Percentiles rank a stretch among this genome's conserved stretches.
Conservation (phyloP, 2,888 invertebrate genomes). For the Caenorhabditis wallacei region DNA sequence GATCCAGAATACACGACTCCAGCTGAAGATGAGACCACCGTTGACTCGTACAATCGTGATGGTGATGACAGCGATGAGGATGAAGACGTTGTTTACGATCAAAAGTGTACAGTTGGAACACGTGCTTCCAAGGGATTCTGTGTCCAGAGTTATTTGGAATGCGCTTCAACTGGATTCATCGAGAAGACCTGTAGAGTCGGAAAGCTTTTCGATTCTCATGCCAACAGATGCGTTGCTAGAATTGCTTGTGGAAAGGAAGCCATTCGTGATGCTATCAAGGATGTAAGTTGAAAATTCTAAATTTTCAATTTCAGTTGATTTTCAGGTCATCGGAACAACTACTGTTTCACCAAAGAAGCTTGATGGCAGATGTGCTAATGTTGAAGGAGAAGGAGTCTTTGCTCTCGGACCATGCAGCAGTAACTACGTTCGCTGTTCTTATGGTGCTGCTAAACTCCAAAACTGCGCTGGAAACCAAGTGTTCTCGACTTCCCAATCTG, state of each 20-base stretch:
- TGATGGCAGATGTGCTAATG: conserved; percentile 46
- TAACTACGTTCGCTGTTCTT: conserved; percentile 49
- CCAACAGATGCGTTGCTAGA: conserved; percentile 47
- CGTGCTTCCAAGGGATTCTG: conserved; percentile 53
- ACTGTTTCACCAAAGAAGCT: conserved; percentile 23
- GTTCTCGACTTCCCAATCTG: conserved; percentile 31
- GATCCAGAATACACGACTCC: conserved; percentile 10
- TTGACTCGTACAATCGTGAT: conserved; percentile 2
- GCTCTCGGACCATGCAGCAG: conserved; percentile 47
- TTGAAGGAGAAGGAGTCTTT: conserved; percentile 26
- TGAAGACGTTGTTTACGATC: conserved; percentile 9
- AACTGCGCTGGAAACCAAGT: conserved; percentile 39
- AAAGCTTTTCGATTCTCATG: conserved; percentile 62
- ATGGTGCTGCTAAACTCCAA: conserved; percentile 37
- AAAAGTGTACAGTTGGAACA: conserved; percentile 38
- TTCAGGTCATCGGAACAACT: conserved; percentile 43
- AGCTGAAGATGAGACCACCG: conserved; percentile 20
- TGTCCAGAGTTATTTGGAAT: conserved; percentile 38
- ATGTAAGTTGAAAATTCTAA: conserved; percentile 15
- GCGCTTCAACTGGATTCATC: conserved; percentile 13
- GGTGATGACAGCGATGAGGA: conserved; percentile 29
- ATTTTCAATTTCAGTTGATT: neutral
- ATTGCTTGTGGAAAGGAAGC: conserved; percentile 51
- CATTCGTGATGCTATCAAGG: conserved; percentile 43
- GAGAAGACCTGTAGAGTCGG: conserved; percentile 41